Base-by-base conservation (phyloP, 2,797 vertebrate genomes). In the Heliangelus exortis region DNA sequence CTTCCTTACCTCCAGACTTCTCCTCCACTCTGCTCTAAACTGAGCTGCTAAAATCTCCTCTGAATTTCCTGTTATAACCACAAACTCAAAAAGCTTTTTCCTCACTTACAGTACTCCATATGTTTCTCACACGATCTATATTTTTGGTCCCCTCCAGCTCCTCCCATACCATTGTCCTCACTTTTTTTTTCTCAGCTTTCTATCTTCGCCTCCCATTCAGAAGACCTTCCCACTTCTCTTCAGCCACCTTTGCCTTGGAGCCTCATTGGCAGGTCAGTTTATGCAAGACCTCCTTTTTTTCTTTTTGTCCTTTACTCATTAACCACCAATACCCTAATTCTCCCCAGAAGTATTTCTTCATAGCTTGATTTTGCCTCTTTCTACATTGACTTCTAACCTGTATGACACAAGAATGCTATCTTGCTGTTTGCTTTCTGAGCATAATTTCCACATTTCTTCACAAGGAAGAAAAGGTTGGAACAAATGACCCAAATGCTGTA, bases 41-140 rank as follows among this genome's bases (percentile, higher is more conserved):
- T 2, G 16, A 81, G 61, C 73, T 50, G 43, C 73, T 86, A 72
- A 75, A 85, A 90, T 81, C 80, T 65, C 28, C 68, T 66, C 69
- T 69, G 59, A 57, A 73, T 84, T 93, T 96, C 69, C 87, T 91
- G 39, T 76, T 83, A 29, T 43, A 86, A 53, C 23, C 90, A 58
- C 53, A 63, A 89, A 88, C 55, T 89, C 36, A 67, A 88, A 69
- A 66, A 84, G 47, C 25, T 68, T 75, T 13, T 82, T 90, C 59
- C 76, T 80, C 55, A 19, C 58, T 71, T 54, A 23, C 13, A 84
- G 50, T 12, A 25, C 39, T 57, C 26, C 19, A 2, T 15, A 59
- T 36, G 58, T 45, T 93, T 87, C 83, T 41, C 58, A 41, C 39
- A 72, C 22, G 34, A 51, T 16, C 53, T 63, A n/a, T 36, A 72